phyloP scores from a whole-genome alignment of 1,140 invertebrate species.

The Adelges cooleyi region DNA sequence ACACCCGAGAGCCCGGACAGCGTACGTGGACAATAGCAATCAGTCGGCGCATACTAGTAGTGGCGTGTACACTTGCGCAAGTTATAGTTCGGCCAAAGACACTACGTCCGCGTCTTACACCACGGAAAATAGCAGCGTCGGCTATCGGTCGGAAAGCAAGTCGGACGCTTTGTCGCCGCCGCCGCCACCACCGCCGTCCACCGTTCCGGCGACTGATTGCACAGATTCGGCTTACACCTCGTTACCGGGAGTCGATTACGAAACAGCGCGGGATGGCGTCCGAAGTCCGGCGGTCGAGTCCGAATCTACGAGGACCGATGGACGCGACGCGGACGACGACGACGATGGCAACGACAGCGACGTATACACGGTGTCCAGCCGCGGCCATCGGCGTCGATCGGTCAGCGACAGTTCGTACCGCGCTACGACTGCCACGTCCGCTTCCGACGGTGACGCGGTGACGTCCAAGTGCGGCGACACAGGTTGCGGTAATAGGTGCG shows the following conservation, averaged over 20 bases:
- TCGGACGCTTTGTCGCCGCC: too few species aligned
- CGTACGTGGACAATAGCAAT: constrained; percentile 31
- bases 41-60: constrained; percentile 40
- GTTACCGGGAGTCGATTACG: not conserved
- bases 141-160: not conserved
- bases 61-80: constrained; percentile 15
- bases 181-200: too few species aligned
- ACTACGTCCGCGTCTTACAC: constrained; percentile 4
- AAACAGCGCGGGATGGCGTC: not conserved
- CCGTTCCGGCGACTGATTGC: not conserved
- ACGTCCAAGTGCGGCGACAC: constrained; percentile 1
- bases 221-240: not conserved
- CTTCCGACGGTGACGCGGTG: not conserved
- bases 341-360: not conserved
- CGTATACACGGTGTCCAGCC: not conserved
- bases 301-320: not conserved
- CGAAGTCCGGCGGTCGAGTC: not conserved
- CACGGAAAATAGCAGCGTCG: not conserved
- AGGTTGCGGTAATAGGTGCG: not conserved
- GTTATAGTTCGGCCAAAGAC: constrained; percentile 4
- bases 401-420: constrained; percentile 5
- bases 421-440: not conserved
- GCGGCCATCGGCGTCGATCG: not conserved
- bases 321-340: not conserved
- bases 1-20: constrained; percentile 37